Base-by-base conservation (phyloP, 2,113 vertebrate genomes). In the Melanerpes formicivorus region DNA sequence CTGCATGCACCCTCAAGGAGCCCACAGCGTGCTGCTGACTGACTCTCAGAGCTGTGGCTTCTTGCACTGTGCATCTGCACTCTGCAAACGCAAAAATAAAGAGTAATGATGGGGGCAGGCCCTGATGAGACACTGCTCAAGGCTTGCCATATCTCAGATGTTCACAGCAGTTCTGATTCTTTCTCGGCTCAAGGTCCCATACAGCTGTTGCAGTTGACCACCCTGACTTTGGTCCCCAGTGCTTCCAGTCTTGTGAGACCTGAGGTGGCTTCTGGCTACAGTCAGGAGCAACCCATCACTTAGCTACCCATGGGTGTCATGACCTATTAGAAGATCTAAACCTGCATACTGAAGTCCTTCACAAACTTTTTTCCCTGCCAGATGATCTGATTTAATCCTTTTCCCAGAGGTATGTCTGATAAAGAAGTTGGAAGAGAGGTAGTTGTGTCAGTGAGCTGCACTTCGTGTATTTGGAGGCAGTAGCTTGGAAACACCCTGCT, bases 151-250 rank as follows among this genome's bases (percentile, higher is more conserved):
- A 34, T 30, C 63, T 75, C 52, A 32, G 16, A 17, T 26, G 13
- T 15, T 21, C 42, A 40, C 29, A 60, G n/a, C 21, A 11, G 13
- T n/a, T 37, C 21, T 8, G 4, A 9, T 29, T 29, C 19, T 71
- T 70, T 74, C 56, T 75, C 27, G 11, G 18, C 71, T 74, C 16
- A 44, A 0, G 2, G 30, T 65, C 18, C 52, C 18, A 19, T 46
- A 58, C 46, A 52, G 29, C n/a, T 42, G 42, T 18, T 1, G 2
- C n/a, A 54, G 11, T 30, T 82, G 16, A 56, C 6, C 0, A 0
- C 15, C 12, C 3, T 21, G 21, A 64, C 27, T 18, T 9, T 58
- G 5, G 14, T 82, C 16, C 22, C 17, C 63, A 44, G 44, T 1
- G 1, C 5, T 55, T 59, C 44, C 29, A 70, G n/a, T 42, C 50